A percentile compares a stretch with the other conserved stretches of the same genome.
phyloP scores from a whole-genome alignment of 1,140 invertebrate species.

The Polyergus mexicanus region DNA sequence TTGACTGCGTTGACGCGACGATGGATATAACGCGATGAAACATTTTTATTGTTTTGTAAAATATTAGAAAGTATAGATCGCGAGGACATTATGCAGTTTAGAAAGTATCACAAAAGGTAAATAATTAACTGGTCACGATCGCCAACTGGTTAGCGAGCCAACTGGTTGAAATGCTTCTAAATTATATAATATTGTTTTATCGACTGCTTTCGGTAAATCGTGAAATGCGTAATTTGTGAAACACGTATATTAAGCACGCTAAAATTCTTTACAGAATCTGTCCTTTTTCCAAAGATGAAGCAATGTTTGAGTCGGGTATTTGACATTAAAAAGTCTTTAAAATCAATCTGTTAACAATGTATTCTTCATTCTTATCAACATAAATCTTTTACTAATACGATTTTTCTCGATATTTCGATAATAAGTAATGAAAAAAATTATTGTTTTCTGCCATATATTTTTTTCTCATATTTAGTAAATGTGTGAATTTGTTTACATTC shows the following conservation, averaged over 20 bases:
- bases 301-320: not conserved
- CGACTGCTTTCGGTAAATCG: conserved; percentile 9
- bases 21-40: not conserved
- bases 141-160: not conserved
- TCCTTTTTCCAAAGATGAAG: not conserved
- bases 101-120: conserved; percentile 45
- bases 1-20: not conserved
- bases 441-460: not conserved
- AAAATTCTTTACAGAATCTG: not conserved
- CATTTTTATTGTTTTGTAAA: not conserved
- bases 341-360: not conserved
- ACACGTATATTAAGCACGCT: not conserved
- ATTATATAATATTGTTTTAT: conserved; percentile 4
- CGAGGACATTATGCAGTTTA: not conserved
- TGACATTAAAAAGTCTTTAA: not conserved
- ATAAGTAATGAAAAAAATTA: not conserved
- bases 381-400: not conserved
- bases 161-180: conserved; percentile 22
- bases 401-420: not conserved
- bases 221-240: not conserved
- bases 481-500: not conserved
- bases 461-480: not conserved
- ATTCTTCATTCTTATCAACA: no score
- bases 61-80: conserved; percentile 30
- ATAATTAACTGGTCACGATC: conserved; percentile 4